phyloP scores from a whole-genome alignment of 2,888 invertebrate species.

The Ischnus inquisitorius region DNA sequence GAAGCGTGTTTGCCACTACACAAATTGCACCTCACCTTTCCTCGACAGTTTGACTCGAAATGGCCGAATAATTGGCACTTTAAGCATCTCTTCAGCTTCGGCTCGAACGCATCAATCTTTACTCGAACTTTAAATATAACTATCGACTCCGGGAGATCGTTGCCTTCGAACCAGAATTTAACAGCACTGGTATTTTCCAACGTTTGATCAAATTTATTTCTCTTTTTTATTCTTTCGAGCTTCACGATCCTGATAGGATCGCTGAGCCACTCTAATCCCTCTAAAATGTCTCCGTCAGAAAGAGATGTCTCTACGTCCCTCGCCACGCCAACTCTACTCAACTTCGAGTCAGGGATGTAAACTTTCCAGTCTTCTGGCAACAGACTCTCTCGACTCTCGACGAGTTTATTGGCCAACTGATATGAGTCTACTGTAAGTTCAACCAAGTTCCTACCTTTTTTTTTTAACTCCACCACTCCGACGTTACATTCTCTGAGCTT shows the following conservation, averaged over 20 bases:
- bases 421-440: neutral
- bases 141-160: neutral
- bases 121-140: neutral
- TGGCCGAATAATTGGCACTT: neutral
- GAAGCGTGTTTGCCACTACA: neutral
- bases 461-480: neutral
- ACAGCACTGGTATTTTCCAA: neutral
- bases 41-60: neutral
- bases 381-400: neutral
- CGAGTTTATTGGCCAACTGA: neutral
- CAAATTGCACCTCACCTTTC: neutral
- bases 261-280: conserved; percentile 19
- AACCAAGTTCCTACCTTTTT: conserved; percentile 19
- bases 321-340: neutral
- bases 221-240: conserved; percentile 1
- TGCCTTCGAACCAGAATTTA: conserved; percentile 1
- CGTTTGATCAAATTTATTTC: neutral
- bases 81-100: neutral
- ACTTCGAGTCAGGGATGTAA: conserved; percentile 31
- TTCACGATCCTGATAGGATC: neutral
- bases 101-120: neutral
- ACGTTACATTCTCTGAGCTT: neutral
- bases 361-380: conserved; percentile 10
- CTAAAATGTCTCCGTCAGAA: conserved; percentile 2
- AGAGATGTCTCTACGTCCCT: conserved; percentile 10